Percentiles rank a stretch among this genome's conserved stretches.
Evolutionary conservation across 2,113 vertebrate genomes (phyloP).

Genomic region (Oostethus manadensis): DNA sequence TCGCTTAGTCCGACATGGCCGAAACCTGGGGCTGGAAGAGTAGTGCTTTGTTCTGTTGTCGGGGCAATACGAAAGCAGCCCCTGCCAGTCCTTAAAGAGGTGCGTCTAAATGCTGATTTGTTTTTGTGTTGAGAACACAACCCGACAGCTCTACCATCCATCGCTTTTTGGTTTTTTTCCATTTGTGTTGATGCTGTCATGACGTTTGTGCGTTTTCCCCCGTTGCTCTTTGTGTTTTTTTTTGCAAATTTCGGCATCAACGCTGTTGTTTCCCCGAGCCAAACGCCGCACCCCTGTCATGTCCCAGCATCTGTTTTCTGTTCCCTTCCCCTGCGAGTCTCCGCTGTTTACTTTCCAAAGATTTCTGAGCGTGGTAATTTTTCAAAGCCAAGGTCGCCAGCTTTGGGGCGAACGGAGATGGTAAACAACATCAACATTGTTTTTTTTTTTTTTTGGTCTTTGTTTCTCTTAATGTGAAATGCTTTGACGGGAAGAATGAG

Average conservation of each 20-base stretch:
- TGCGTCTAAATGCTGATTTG: neutral
- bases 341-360: slow-evolving; percentile 46
- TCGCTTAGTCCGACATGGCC: too few relatives aligned
- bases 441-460: slow-evolving; percentile 8
- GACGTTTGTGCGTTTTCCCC: slow-evolving; percentile 4
- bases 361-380: slow-evolving; percentile 33
- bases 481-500: slow-evolving; percentile 46
- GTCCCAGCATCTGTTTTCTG: slow-evolving; percentile 22
- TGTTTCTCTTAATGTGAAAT: slow-evolving; percentile 10
- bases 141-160: too few relatives aligned
- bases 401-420: slow-evolving; percentile 35
- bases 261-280: slow-evolving; percentile 9
- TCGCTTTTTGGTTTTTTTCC: neutral
- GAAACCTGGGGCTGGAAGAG: too few relatives aligned
- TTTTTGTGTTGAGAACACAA: neutral
- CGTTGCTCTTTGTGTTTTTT: neutral
- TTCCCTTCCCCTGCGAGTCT: slow-evolving; percentile 21
- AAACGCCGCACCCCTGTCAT: slow-evolving; percentile 39
- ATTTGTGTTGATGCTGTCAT: slow-evolving; percentile 7
- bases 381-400: slow-evolving; percentile 48
- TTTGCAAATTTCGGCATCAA: slow-evolving; percentile 16
- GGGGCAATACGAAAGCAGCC: too few relatives aligned
- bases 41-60: too few relatives aligned
- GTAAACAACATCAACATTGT: slow-evolving; percentile 46
- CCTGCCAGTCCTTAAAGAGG: too few relatives aligned